These are phyloP conservation scores for Acronicta alni DNA, from an alignment of 2,888 invertebrate species.

Conservation along the genomic window DNA sequence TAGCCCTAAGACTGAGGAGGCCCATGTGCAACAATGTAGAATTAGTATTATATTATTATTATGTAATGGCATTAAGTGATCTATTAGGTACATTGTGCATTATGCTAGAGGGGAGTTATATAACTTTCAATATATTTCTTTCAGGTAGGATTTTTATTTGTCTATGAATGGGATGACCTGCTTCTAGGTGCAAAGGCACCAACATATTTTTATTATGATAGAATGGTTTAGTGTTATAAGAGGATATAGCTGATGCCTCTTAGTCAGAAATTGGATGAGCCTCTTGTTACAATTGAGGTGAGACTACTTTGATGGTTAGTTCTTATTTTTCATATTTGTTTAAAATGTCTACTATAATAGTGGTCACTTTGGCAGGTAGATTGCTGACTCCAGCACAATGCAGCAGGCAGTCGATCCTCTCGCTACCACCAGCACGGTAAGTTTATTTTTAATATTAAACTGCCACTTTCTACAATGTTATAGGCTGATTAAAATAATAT, in stretches of 20 bases:
- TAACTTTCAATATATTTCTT: slow-evolving; percentile 64
- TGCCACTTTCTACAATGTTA: too few relatives aligned
- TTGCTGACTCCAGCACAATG: slow-evolving; percentile 89
- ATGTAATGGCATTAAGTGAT: too few relatives aligned
- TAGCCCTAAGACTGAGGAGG: neutral
- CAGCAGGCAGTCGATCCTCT: slow-evolving; percentile 89
- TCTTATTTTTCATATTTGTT: slow-evolving; percentile 26
- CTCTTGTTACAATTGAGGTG: slow-evolving; percentile 89
- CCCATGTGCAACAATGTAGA: neutral
- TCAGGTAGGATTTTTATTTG: slow-evolving; percentile 77
- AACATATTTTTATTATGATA: slow-evolving; percentile 83
- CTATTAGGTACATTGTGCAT: slow-evolving; percentile 12
- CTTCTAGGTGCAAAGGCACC: slow-evolving; percentile 85
- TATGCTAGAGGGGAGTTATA: slow-evolving; percentile 23
- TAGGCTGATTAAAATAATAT: too few relatives aligned
- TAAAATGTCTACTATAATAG: slow-evolving; percentile 70
- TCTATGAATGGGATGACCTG: slow-evolving; percentile 78
- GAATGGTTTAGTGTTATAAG: slow-evolving; percentile 84
- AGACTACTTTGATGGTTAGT: slow-evolving; percentile 65
- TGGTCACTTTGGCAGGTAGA: slow-evolving; percentile 87
- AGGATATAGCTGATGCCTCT: slow-evolving; percentile 90
- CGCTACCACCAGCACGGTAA: slow-evolving; percentile 87
- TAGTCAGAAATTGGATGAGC: slow-evolving; percentile 88
- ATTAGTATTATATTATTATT: neutral
- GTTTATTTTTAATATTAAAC: slow-evolving; percentile 3